Conservation (phyloP, 2,888 invertebrate genomes). For the Philhelius pedissequus region DNA sequence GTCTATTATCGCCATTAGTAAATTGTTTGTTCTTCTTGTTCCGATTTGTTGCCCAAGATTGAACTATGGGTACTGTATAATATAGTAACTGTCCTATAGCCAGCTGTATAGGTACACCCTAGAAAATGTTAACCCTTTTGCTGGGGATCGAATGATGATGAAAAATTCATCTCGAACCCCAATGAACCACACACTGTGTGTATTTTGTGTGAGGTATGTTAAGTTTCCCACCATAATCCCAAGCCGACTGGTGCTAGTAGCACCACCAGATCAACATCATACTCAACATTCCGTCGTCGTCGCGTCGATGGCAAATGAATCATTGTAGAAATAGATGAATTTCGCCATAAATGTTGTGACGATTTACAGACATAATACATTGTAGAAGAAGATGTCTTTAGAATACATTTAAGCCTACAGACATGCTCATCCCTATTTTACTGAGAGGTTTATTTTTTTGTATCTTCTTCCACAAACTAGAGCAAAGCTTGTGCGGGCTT, state of each 20-base stretch:
- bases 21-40: constrained; percentile 67
- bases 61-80: not conserved
- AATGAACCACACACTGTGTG: constrained; percentile 21
- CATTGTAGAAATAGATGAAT: not conserved
- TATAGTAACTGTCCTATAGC: not conserved
- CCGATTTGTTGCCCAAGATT: constrained; percentile 58
- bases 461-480: no score
- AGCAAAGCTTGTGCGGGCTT: no score
- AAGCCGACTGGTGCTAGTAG: not conserved
- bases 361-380: no score
- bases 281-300: not conserved
- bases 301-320: not conserved
- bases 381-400: no score
- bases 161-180: constrained; percentile 59
- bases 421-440: no score
- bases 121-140: not conserved
- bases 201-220: constrained; percentile 29
- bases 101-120: not conserved
- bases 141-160: constrained; percentile 12
- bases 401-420: no score
- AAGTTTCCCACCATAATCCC: constrained; percentile 50
- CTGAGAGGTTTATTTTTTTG: no score
- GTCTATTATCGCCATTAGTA: constrained; percentile 63
- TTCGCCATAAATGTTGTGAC: not conserved
- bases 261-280: constrained; percentile 1